Evolutionary conservation across 1,140 invertebrate genomes (phyloP).

Genomic region (Nilaparvata lugens): DNA sequence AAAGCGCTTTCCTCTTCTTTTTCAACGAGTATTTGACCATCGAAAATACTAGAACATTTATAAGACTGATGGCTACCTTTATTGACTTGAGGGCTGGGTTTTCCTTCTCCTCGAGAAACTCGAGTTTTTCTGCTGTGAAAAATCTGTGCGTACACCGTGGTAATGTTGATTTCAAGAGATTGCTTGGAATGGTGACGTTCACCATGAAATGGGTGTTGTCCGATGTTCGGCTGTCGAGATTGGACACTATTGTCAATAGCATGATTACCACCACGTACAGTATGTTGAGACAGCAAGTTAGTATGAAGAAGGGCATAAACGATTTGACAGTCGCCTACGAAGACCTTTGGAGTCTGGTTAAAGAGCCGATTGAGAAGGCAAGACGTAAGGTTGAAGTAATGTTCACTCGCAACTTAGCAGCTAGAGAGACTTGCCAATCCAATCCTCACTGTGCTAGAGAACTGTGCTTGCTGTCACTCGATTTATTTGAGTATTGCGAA

Average conservation of each 20-base stretch:
- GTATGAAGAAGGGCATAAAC: background rate
- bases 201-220: too few relatives aligned
- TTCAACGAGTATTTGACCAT: too few relatives aligned
- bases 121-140: too few relatives aligned
- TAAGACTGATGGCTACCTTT: background rate
- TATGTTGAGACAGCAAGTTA: background rate
- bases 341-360: constrained; percentile 1
- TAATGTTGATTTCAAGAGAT: too few relatives aligned
- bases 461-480: background rate
- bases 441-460: constrained; percentile 3
- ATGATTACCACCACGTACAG: background rate
- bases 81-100: background rate
- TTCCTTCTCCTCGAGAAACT: background rate
- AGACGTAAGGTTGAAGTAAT: background rate
- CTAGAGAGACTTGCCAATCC: background rate
- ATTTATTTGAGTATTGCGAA: background rate
- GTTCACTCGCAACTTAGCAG: background rate
- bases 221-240: too few relatives aligned
- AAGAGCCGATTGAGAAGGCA: background rate
- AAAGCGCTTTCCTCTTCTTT: too few relatives aligned
- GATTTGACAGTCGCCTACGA: background rate
- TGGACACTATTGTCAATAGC: too few relatives aligned
- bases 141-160: too few relatives aligned
- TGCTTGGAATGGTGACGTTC: too few relatives aligned
- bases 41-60: background rate